phyloP scores from a whole-genome alignment of 1,140 invertebrate species.

The Diplogasteroides magnus region DNA sequence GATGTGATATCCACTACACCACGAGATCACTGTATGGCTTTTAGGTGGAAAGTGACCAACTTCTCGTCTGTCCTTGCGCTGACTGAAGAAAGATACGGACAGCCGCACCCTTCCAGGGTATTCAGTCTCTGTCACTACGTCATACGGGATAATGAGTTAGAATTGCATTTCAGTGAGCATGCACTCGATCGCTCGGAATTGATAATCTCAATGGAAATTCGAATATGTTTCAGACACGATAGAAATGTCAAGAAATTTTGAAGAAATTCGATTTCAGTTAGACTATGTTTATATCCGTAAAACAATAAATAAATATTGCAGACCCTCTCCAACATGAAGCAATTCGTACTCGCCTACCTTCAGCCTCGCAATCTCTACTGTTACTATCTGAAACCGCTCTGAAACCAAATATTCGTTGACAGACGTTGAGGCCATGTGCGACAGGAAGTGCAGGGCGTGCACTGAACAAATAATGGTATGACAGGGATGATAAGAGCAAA shows the following conservation, averaged over 20 bases:
- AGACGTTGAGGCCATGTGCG: too few relatives aligned
- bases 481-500: too few relatives aligned
- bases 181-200: slow-evolving; percentile 28
- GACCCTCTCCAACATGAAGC: slow-evolving; percentile 69
- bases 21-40: slow-evolving; percentile 61
- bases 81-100: slow-evolving; percentile 18
- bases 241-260: too few relatives aligned
- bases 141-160: slow-evolving; percentile 74
- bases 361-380: slow-evolving; percentile 80
- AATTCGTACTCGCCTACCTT: slow-evolving; percentile 73
- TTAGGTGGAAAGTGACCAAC: slow-evolving; percentile 22
- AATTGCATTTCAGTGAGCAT: too few relatives aligned
- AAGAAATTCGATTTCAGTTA: too few relatives aligned
- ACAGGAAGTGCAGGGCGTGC: too few relatives aligned
- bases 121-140: slow-evolving; percentile 83
- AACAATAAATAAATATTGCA: too few relatives aligned
- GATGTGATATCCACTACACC: background rate
- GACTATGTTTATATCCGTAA: too few relatives aligned
- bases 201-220: background rate
- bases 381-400: too few relatives aligned
- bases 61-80: slow-evolving; percentile 15
- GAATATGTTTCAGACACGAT: background rate
- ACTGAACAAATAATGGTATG: too few relatives aligned
- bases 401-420: too few relatives aligned
- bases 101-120: slow-evolving; percentile 16